Evolutionary conservation across 2,797 vertebrate genomes (phyloP).

Genomic region (Oreonectes daqikongensis): DNA sequence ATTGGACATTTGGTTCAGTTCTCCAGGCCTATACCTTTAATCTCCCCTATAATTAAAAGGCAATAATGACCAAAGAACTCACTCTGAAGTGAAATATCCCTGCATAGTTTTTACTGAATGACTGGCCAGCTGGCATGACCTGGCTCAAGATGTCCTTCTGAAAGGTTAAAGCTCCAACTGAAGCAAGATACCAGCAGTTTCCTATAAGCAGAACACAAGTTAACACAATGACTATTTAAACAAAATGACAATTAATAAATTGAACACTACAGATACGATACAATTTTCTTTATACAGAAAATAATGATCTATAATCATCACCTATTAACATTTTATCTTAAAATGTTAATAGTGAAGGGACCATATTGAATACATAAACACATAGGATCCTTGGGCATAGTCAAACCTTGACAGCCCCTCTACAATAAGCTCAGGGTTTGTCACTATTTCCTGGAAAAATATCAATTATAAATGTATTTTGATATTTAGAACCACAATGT

Average conservation of each 20-base stretch:
- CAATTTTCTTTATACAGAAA: too few species aligned
- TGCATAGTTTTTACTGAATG: constrained; percentile 65
- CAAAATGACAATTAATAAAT: background rate
- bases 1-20: too few species aligned
- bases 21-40: background rate
- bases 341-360: background rate
- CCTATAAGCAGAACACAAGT: constrained; percentile 58
- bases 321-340: too few species aligned
- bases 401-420: constrained; percentile 76
- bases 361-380: background rate
- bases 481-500: background rate
- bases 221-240: background rate
- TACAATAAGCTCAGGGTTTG: constrained; percentile 64
- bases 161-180: constrained; percentile 75
- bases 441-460: constrained; percentile 62
- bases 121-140: constrained; percentile 69
- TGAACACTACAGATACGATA: background rate
- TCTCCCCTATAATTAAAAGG: background rate
- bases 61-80: constrained; percentile 29
- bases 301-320: too few species aligned
- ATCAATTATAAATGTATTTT: too few species aligned
- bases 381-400: constrained; percentile 67
- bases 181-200: constrained; percentile 79
- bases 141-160: constrained; percentile 57
- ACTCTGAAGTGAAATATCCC: constrained; percentile 80